phyloP scores from a whole-genome alignment of 2,113 vertebrate species.

The Lycocorax pyrrhopterus region DNA sequence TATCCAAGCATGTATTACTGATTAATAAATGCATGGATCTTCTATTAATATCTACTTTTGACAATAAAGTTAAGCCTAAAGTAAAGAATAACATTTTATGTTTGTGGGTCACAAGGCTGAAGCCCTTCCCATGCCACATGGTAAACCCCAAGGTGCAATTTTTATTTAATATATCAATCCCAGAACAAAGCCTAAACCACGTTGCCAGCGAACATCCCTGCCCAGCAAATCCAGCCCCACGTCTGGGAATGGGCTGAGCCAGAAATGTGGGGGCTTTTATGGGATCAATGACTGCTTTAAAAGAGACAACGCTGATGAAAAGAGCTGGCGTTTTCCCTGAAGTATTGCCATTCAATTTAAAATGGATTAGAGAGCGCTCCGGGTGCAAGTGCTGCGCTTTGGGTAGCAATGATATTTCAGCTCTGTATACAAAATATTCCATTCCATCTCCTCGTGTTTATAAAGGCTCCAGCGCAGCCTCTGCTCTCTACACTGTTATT shows the following conservation, averaged over 20 bases:
- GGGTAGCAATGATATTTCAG: neutral
- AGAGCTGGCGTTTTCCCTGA: neutral
- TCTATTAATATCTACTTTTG: neutral
- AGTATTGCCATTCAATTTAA: conserved; percentile 20
- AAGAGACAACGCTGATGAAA: neutral
- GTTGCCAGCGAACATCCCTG: neutral
- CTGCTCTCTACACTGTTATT: neutral
- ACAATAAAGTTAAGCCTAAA: neutral
- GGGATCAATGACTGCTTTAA: neutral
- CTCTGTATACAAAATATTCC: neutral
- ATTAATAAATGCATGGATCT: neutral
- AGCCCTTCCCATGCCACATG: neutral
- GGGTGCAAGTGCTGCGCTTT: neutral
- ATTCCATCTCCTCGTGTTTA: neutral
- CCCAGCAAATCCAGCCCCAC: neutral
- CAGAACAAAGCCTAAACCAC: neutral
- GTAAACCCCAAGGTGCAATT: neutral
- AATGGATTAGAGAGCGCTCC: conserved; percentile 32
- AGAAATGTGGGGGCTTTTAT: neutral
- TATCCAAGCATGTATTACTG: neutral
- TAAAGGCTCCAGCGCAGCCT: neutral
- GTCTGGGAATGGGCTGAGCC: neutral
- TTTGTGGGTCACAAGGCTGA: neutral
- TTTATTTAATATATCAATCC: neutral
- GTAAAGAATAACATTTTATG: neutral